Conservation (phyloP, 2,113 vertebrate species). For the Rhegmatorhina hoffmannsi region DNA sequence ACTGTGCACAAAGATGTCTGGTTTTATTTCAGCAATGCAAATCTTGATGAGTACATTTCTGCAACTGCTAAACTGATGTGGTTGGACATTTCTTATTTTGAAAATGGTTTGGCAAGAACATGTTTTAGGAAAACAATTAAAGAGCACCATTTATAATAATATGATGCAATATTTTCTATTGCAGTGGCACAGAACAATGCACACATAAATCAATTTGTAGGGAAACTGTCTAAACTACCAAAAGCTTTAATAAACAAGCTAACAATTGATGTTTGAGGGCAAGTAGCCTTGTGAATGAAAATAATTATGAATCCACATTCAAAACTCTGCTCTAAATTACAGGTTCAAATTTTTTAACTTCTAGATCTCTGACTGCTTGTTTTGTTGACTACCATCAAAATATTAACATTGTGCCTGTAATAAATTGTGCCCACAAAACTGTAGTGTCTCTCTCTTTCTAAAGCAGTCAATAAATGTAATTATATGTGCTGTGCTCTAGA, state of each 20-base stretch:
- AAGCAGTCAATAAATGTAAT: neutral
- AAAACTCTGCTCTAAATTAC: neutral
- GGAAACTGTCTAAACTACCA: slow-evolving; percentile 17
- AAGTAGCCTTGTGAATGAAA: neutral
- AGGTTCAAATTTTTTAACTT: slow-evolving; percentile 29
- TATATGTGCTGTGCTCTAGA: neutral
- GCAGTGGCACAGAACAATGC: neutral
- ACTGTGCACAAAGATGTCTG: neutral
- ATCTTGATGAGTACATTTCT: neutral
- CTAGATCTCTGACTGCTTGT: neutral
- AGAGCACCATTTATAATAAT: neutral
- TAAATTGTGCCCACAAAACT: neutral
- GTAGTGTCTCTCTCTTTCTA: neutral
- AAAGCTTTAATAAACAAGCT: slow-evolving; percentile 29
- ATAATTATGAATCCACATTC: neutral
- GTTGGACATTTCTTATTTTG: neutral
- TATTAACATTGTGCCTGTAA: neutral
- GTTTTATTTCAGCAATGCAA: neutral
- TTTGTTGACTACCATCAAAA: slow-evolving; percentile 6
- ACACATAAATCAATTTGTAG: neutral
- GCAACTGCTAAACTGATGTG: neutral
- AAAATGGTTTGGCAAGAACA: neutral
- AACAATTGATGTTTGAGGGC: slow-evolving; percentile 20
- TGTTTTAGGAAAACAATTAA: slow-evolving; percentile 30
- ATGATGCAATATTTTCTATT: slow-evolving; percentile 34